These are phyloP conservation scores for Planiliza haematocheilus DNA, from an alignment of 2,113 vertebrate species.

Conservation along the genomic window DNA sequence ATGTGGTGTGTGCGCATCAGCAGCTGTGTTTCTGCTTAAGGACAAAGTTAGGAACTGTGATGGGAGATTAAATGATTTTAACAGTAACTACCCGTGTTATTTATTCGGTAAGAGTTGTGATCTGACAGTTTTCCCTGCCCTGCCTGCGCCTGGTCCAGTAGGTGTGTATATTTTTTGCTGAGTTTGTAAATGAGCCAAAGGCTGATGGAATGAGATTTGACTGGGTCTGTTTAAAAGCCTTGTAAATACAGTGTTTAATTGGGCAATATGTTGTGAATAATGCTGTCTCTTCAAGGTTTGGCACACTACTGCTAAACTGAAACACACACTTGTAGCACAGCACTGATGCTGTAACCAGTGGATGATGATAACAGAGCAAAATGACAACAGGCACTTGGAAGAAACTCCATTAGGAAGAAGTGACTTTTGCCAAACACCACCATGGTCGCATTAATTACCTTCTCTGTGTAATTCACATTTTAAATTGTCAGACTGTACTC, in stretches of 20 bases:
- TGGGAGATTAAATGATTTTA: slow-evolving; percentile 12
- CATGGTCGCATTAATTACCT: slow-evolving; percentile 29
- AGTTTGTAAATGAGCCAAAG: neutral
- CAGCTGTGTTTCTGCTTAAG: slow-evolving; percentile 14
- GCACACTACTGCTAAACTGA: neutral
- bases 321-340: slow-evolving; percentile 5
- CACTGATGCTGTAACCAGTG: neutral
- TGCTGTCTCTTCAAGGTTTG: neutral
- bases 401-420: neutral
- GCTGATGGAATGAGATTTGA: neutral
- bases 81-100: slow-evolving; percentile 19
- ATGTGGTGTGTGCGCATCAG: neutral
- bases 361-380: too few relatives aligned
- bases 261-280: neutral
- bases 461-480: neutral
- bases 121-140: neutral
- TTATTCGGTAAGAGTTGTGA: neutral
- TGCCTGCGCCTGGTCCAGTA: neutral
- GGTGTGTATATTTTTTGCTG: neutral
- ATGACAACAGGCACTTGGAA: too few relatives aligned
- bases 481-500: neutral
- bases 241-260: neutral
- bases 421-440: slow-evolving; percentile 8
- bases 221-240: neutral
- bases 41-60: slow-evolving; percentile 18